These are phyloP conservation scores for Tiphia femorata DNA, from an alignment of 2,888 invertebrate species.

Conservation along the genomic window DNA sequence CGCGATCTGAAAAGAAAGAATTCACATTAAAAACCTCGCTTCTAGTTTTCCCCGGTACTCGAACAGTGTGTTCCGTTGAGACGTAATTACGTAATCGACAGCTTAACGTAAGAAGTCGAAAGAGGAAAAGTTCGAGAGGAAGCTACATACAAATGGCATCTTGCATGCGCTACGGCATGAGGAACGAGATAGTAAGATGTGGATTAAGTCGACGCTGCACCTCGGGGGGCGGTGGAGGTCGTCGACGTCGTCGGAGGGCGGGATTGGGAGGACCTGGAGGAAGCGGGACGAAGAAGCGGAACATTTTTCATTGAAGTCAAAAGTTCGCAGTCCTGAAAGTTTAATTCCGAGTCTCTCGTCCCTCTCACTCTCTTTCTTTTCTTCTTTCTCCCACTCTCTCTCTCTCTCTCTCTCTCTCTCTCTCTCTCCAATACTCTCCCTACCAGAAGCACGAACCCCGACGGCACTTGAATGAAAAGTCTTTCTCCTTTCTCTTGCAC, in stretches of 20 bases:
- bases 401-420: slow-evolving; percentile 1
- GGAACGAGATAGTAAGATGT: slow-evolving; percentile 3
- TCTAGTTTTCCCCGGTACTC: no score
- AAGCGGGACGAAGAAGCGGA: slow-evolving; percentile 32
- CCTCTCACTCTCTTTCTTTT: slow-evolving; percentile 4
- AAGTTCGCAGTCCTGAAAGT: slow-evolving; percentile 56
- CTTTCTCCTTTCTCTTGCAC: slow-evolving; percentile 29
- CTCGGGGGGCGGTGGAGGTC: slow-evolving; percentile 14
- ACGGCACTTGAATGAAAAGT: slow-evolving; percentile 51
- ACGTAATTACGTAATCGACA: no score
- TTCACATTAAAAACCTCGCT: no score
- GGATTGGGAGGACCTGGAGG: slow-evolving; percentile 19
- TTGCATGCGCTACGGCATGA: not conserved
- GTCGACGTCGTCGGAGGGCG: slow-evolving; percentile 13
- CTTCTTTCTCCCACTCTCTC: no score
- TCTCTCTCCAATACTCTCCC: not conserved
- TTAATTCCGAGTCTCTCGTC: slow-evolving; percentile 42
- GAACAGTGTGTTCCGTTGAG: no score
- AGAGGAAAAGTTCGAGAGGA: no score
- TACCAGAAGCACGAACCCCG: slow-evolving; percentile 3
- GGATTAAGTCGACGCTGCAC: slow-evolving; percentile 6
- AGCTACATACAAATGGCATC: not conserved
- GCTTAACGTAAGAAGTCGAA: no score
- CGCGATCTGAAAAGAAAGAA: no score
- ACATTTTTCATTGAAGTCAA: slow-evolving; percentile 54